Evolutionary conservation across 2,888 invertebrate species (phyloP).

Genomic region (Brachyopa scutellaris): DNA sequence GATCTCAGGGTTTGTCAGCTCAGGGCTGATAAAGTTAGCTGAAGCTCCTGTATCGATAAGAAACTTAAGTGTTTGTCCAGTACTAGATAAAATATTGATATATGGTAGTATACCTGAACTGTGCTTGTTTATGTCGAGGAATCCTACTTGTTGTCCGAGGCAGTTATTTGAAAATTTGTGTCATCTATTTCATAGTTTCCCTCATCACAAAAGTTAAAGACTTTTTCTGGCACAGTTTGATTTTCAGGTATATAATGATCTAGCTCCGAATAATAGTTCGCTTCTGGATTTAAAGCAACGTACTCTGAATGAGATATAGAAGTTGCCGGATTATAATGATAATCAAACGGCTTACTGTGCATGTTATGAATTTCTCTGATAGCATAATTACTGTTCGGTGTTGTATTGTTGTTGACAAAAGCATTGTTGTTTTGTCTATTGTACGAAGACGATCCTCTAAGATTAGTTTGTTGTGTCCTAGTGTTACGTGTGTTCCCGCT

Average conservation of each 20-base stretch:
- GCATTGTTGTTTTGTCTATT: background rate
- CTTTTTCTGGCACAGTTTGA: background rate
- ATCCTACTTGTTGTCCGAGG: constrained; percentile 24
- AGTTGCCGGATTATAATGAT: background rate
- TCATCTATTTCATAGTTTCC: constrained; percentile 9
- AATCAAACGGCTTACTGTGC: background rate
- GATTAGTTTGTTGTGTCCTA: no score
- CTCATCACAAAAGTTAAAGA: no score
- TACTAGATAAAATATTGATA: background rate
- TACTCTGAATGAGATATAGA: no score
- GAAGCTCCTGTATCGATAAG: background rate
- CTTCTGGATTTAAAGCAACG: background rate
- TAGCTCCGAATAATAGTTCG: background rate
- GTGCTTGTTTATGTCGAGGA: constrained; percentile 17
- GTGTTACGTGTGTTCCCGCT: background rate
- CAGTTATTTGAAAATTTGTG: constrained; percentile 13
- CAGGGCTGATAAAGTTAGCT: no score
- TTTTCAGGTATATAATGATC: background rate
- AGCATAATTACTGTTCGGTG: background rate
- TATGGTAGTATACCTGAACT: background rate
- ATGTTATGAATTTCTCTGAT: background rate
- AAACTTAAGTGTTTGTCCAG: background rate
- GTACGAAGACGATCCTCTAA: no score
- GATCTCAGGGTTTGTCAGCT: background rate
- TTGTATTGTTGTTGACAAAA: no score